Conservation (phyloP, 2,888 invertebrate genomes). For the Epistrophe eligans region DNA sequence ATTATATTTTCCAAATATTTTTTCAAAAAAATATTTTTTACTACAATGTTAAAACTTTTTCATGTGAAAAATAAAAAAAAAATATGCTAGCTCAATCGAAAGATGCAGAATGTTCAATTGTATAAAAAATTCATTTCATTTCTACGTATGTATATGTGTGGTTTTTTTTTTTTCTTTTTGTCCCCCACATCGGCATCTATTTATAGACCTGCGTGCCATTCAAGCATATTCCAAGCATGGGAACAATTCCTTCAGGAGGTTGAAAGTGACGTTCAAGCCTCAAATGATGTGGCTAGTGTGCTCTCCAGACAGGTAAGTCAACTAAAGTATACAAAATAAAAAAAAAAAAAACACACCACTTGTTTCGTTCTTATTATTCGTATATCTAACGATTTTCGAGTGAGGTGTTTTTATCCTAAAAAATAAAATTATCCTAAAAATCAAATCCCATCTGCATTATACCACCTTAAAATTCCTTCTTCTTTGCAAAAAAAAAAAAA, state of each 20-base stretch:
- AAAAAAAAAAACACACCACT: neutral
- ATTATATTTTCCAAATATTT: too few species aligned
- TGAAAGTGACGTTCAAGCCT: conserved; percentile 94
- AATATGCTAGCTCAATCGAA: conserved; percentile 15
- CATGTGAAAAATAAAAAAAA: neutral
- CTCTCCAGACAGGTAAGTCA: conserved; percentile 87
- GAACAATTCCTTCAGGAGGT: conserved; percentile 95
- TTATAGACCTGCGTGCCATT: conserved; percentile 90
- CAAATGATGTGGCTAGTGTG: conserved; percentile 92
- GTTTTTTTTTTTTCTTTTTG: neutral
- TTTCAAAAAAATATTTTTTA: too few species aligned
- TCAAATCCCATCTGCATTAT: conserved; percentile 25
- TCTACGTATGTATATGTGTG: conserved; percentile 24
- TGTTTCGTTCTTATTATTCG: neutral
- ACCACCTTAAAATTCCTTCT: conserved; percentile 1
- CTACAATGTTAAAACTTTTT: neutral
- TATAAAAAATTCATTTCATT: conserved; percentile 40
- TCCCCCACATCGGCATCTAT: conserved; percentile 11
- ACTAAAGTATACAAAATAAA: neutral
- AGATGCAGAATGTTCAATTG: neutral
- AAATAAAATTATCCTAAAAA: neutral
- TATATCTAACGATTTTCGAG: neutral
- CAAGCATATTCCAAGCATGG: conserved; percentile 95
- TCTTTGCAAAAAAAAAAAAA: neutral
- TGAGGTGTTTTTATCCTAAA: conserved; percentile 1